phyloP scores from a whole-genome alignment of 1,140 invertebrate genomes.

The Eurosta solidaginis region DNA sequence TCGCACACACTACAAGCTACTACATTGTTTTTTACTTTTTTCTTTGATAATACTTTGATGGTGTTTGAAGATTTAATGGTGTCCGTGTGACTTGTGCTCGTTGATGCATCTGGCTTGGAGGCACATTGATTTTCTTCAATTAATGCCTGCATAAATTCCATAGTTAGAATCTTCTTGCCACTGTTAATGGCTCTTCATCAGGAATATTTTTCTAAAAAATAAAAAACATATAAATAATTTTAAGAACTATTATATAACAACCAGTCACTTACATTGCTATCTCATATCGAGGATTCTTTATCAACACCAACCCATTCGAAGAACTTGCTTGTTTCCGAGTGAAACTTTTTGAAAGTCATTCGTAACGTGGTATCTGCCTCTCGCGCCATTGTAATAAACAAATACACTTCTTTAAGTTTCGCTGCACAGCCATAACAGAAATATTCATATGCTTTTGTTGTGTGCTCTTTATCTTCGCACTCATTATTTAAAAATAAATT shows the following conservation, averaged over 20 bases:
- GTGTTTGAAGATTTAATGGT: too few species aligned
- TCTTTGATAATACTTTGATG: neutral
- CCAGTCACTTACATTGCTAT: neutral
- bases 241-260: neutral
- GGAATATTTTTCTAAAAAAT: too few species aligned
- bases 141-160: too few species aligned
- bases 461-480: neutral
- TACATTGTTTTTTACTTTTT: neutral
- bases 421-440: neutral
- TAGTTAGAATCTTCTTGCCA: too few species aligned
- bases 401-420: conserved; percentile 4
- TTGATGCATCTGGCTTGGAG: too few species aligned
- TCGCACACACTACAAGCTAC: neutral
- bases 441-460: neutral
- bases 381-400: neutral
- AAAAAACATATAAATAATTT: neutral
- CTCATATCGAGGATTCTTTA: neutral
- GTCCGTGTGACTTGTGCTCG: too few species aligned
- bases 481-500: neutral
- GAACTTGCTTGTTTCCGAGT: neutral
- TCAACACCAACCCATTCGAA: conserved; percentile 24
- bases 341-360: neutral
- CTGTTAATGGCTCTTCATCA: too few species aligned
- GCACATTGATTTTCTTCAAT: too few species aligned
- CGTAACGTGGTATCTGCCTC: neutral